These are phyloP conservation scores for Onchidella celtica DNA, from an alignment of 2,888 invertebrate genomes.

Conservation along the genomic window DNA sequence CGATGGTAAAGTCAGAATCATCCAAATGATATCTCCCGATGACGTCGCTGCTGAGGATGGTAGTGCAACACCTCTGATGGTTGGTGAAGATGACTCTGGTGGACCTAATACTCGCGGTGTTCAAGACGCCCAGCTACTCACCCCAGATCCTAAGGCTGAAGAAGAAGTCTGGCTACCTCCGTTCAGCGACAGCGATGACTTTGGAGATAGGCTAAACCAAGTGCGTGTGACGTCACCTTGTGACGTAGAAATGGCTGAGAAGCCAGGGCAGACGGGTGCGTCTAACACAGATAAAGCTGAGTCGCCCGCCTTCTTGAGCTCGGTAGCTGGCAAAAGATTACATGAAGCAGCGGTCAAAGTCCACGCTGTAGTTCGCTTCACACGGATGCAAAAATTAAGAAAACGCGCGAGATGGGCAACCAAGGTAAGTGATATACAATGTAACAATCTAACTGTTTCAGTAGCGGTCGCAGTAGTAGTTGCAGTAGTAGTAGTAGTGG, in stretches of 20 bases:
- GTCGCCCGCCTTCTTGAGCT: not conserved
- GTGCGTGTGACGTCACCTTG: not conserved
- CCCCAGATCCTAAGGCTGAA: not conserved
- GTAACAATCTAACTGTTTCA: too few species aligned
- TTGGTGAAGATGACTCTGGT: too few species aligned
- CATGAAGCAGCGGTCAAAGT: slow-evolving; percentile 18
- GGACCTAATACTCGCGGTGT: too few species aligned
- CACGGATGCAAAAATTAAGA: not conserved
- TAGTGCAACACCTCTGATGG: too few species aligned
- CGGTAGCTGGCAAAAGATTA: not conserved
- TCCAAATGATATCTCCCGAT: too few species aligned
- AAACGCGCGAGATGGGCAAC: slow-evolving; percentile 24
- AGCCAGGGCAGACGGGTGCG: not conserved
- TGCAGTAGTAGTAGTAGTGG: too few species aligned
- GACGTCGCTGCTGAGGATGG: too few species aligned
- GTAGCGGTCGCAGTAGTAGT: too few species aligned
- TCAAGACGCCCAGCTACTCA: too few species aligned
- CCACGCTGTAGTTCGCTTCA: slow-evolving; percentile 29
- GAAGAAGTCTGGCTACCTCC: not conserved
- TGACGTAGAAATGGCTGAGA: not conserved
- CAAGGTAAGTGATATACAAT: slow-evolving; percentile 45
- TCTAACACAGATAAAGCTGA: not conserved
- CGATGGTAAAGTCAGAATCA: too few species aligned
- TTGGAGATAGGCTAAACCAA: not conserved
- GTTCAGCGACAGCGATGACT: not conserved